A percentile compares a stretch with the other conserved stretches of the same genome.
These are phyloP conservation scores for Lomographa bimaculata DNA, from an alignment of 2,888 invertebrate genomes.

Conservation along the genomic window DNA sequence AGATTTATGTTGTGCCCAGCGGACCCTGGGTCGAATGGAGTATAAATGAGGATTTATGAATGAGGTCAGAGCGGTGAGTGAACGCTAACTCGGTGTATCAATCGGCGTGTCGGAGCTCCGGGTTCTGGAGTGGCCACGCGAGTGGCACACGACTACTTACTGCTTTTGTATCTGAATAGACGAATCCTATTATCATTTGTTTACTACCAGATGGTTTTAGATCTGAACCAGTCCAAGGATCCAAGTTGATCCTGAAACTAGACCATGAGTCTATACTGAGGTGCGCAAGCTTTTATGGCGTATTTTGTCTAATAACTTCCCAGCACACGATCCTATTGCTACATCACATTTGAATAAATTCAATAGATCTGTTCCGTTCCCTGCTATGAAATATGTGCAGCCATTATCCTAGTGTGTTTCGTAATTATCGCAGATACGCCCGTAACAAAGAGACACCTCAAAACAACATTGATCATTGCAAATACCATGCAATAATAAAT, in stretches of 20 bases:
- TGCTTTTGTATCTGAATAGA: no score
- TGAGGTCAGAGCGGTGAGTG: constrained; percentile 73
- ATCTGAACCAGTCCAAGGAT: no score
- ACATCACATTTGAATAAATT: constrained; percentile 35
- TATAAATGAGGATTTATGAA: constrained; percentile 79
- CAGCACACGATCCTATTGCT: constrained; percentile 1
- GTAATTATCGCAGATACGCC: constrained; percentile 57
- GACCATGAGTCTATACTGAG: no score
- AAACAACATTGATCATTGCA: constrained; percentile 67
- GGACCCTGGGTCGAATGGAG: constrained; percentile 65
- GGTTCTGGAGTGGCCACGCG: constrained; percentile 25
- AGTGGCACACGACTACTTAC: constrained; percentile 53
- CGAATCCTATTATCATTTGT: no score
- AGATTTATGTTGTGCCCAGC: constrained; percentile 52
- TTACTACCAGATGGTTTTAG: neutral
- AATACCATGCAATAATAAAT: constrained; percentile 68
- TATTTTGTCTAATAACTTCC: no score
- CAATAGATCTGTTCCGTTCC: constrained; percentile 34
- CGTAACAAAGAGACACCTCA: constrained; percentile 61
- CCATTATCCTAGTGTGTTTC: constrained; percentile 44
- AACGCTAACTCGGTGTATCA: constrained; percentile 60
- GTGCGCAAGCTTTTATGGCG: no score
- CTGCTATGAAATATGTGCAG: constrained; percentile 35
- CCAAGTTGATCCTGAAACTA: no score
- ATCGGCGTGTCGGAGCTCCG: constrained; percentile 34